Evolutionary conservation across 2,888 invertebrate genomes (phyloP).

Genomic region (Oscheius sp.): DNA sequence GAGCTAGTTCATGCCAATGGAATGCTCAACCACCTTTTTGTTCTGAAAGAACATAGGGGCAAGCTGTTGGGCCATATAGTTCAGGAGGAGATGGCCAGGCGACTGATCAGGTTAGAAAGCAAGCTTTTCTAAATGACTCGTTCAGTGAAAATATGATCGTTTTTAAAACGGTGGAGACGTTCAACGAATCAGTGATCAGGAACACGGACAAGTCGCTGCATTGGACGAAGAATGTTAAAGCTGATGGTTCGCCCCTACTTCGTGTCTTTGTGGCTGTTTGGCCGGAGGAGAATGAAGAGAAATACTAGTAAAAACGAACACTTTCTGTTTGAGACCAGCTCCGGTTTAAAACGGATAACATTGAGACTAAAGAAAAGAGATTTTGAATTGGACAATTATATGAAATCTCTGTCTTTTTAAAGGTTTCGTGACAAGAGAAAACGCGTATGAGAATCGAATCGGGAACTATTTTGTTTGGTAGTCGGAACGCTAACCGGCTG

Average conservation of each 20-base stretch:
- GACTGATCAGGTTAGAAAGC: constrained; percentile 3
- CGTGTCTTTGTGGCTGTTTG: not conserved
- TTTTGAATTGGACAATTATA: too few species aligned
- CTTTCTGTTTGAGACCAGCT: not conserved
- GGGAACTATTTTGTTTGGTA: too few species aligned
- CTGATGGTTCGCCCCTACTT: not conserved
- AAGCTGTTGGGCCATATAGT: constrained; percentile 9
- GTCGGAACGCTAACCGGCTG: too few species aligned
- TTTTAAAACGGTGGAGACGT: constrained; percentile 7
- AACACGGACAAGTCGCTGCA: constrained; percentile 3
- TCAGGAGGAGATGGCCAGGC: constrained; percentile 7
- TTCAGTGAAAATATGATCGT: constrained; percentile 2
- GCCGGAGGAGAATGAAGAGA: not conserved
- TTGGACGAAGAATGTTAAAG: constrained; percentile 9
- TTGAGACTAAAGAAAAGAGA: too few species aligned
- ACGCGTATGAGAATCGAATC: too few species aligned
- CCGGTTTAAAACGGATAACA: too few species aligned
- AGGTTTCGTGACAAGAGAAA: too few species aligned
- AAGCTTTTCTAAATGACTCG: not conserved
- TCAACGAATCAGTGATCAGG: constrained; percentile 14
- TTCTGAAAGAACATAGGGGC: not conserved
- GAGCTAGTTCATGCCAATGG: constrained; percentile 11
- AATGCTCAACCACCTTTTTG: constrained; percentile 6
- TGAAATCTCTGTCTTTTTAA: too few species aligned
- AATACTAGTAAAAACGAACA: not conserved